phyloP scores from a whole-genome alignment of 2,797 vertebrate genomes.

The Semaprochilodus insignis region DNA sequence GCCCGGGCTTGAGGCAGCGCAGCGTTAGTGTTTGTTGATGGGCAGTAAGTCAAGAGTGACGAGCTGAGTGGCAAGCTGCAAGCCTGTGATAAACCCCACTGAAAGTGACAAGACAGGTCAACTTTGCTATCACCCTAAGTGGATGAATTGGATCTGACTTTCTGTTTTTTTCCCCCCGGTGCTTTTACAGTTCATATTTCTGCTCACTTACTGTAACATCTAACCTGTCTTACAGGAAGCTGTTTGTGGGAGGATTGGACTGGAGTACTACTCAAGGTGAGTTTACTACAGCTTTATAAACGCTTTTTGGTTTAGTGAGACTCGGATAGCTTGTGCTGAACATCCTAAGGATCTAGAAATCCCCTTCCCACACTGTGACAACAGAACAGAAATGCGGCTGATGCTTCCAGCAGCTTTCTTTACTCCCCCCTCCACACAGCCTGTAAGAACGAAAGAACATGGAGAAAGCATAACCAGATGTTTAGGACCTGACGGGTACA shows the following conservation, averaged over 20 bases:
- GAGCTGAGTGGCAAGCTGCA: conserved; percentile 31
- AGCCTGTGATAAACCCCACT: conserved; percentile 29
- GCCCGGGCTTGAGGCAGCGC: background rate
- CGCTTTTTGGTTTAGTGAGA: background rate
- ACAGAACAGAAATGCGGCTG: background rate
- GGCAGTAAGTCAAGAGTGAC: background rate
- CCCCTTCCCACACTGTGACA: background rate
- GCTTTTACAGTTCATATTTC: background rate
- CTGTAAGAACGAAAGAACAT: background rate
- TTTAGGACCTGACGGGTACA: background rate
- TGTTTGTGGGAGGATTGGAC: conserved; percentile 98
- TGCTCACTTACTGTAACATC: conserved; percentile 29
- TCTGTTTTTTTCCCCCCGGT: background rate
- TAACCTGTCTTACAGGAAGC: conserved; percentile 83
- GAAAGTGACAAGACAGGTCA: conserved; percentile 7
- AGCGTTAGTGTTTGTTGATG: background rate
- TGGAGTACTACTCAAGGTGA: conserved; percentile 99
- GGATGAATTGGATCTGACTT: background rate
- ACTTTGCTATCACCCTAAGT: background rate
- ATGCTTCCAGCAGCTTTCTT: background rate
- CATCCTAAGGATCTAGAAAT: background rate
- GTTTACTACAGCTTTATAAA: conserved; percentile 49
- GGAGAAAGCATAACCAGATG: background rate
- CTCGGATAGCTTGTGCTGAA: background rate
- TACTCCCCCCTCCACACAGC: background rate